Evolutionary conservation across 2,888 invertebrate species (phyloP).

Genomic region (Hemaris fuciformis): DNA sequence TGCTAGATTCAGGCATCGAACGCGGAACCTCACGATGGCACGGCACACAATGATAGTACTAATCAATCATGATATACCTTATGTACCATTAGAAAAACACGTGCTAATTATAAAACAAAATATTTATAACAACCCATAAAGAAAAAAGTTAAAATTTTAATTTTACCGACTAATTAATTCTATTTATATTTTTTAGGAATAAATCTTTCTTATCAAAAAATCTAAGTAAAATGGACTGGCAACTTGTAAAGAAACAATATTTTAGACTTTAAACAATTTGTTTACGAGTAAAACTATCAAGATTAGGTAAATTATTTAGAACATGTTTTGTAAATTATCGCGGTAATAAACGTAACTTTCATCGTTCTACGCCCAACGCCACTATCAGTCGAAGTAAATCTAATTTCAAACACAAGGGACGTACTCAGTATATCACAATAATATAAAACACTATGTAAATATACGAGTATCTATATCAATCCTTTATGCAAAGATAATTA

Average conservation of each 20-base stretch:
- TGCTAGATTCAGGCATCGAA: no score
- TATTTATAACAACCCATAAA: no score
- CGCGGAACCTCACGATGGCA: no score
- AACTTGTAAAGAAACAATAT: background rate
- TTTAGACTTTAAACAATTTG: constrained; percentile 4
- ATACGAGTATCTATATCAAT: no score
- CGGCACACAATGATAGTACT: no score
- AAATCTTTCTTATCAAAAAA: background rate
- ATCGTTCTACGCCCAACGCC: constrained; percentile 12
- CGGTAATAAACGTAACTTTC: constrained; percentile 19
- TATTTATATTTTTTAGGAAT: background rate
- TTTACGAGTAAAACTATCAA: constrained; percentile 5
- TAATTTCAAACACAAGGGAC: constrained; percentile 6
- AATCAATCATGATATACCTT: no score
- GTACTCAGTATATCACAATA: constrained; percentile 4
- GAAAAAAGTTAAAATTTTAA: background rate
- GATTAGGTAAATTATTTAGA: constrained; percentile 3
- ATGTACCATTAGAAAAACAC: no score
- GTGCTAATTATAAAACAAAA: no score
- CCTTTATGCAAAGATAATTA: no score
- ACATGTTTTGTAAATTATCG: constrained; percentile 16
- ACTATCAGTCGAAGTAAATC: constrained; percentile 13
- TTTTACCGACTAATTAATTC: background rate
- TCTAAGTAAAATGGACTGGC: background rate
- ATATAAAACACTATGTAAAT: no score